Evolutionary conservation across 1,140 invertebrate genomes (phyloP).

Genomic region (Aphelinus certus): DNA sequence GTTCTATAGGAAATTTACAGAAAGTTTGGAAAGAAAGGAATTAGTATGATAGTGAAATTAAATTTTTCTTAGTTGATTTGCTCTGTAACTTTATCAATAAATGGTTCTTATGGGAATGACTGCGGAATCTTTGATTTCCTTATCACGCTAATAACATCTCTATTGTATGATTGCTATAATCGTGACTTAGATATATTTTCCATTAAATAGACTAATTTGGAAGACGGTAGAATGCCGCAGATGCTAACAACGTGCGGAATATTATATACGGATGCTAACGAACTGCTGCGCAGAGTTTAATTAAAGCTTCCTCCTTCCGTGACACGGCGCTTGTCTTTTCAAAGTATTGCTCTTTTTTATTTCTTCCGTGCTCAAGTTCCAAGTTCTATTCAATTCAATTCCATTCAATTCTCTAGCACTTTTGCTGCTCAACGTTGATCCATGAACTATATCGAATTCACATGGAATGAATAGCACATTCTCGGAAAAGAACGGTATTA

Average conservation of each 20-base stretch:
- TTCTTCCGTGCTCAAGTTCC: constrained; percentile 19
- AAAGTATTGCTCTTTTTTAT: constrained; percentile 22
- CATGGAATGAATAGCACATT: no score
- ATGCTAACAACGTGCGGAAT: constrained; percentile 42
- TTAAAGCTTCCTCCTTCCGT: constrained; percentile 45
- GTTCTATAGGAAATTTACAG: neutral
- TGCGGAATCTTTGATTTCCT: no score
- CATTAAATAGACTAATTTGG: constrained; percentile 45
- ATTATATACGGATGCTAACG: constrained; percentile 49
- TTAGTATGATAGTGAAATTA: neutral
- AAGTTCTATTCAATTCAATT: neutral
- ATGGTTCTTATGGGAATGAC: no score
- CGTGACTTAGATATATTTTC: neutral
- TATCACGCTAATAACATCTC: no score
- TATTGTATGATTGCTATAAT: no score
- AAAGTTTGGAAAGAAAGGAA: no score
- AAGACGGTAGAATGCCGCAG: constrained; percentile 46
- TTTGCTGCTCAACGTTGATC: no score
- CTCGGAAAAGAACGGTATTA: no score
- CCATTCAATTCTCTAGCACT: no score
- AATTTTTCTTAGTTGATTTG: no score
- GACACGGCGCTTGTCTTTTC: constrained; percentile 30
- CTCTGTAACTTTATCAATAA: no score
- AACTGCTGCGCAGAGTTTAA: constrained; percentile 52
- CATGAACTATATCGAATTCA: no score